Evolutionary conservation across 2,888 invertebrate genomes (phyloP).

Genomic region (Steinernema carpocapsae): DNA sequence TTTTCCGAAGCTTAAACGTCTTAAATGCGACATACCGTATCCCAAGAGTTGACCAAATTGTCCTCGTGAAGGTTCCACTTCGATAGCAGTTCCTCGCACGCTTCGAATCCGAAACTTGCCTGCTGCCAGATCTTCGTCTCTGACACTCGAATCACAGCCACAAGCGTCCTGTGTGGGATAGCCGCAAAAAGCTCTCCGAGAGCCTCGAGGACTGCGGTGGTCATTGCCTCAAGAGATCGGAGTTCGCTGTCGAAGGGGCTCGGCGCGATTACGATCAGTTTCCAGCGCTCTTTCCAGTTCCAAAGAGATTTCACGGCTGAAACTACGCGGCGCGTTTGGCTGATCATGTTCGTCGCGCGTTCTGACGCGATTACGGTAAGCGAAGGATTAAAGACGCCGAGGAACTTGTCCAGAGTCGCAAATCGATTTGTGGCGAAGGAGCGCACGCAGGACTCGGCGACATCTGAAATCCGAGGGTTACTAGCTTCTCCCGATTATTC

Average conservation of each 20-base stretch:
- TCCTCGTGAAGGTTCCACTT: slow-evolving; percentile 3
- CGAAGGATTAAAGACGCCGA: slow-evolving; percentile 10
- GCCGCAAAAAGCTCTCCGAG: neutral
- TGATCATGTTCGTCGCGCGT: slow-evolving; percentile 22
- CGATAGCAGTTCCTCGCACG: neutral
- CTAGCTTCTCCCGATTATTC: neutral
- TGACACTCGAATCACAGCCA: neutral
- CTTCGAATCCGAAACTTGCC: slow-evolving; percentile 18
- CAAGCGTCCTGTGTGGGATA: neutral
- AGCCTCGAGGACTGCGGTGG: slow-evolving; percentile 8
- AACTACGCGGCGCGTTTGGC: neutral
- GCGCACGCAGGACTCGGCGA: neutral
- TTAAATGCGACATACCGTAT: neutral
- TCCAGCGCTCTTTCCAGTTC: slow-evolving; percentile 18
- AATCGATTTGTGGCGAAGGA: neutral
- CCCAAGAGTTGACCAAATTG: neutral
- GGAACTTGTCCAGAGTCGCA: slow-evolving; percentile 1
- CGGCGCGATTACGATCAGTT: neutral
- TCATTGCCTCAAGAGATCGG: neutral
- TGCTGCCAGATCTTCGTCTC: slow-evolving; percentile 21
- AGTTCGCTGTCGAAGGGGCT: slow-evolving; percentile 8
- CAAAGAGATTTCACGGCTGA: neutral
- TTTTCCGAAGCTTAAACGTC: too few species aligned
- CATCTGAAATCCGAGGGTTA: neutral
- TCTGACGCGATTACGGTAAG: slow-evolving; percentile 23